Evolutionary conservation across 2,888 invertebrate species (phyloP), one percentile per base, ranked within the genome.

Genomic region (Phalera bucephala): DNA sequence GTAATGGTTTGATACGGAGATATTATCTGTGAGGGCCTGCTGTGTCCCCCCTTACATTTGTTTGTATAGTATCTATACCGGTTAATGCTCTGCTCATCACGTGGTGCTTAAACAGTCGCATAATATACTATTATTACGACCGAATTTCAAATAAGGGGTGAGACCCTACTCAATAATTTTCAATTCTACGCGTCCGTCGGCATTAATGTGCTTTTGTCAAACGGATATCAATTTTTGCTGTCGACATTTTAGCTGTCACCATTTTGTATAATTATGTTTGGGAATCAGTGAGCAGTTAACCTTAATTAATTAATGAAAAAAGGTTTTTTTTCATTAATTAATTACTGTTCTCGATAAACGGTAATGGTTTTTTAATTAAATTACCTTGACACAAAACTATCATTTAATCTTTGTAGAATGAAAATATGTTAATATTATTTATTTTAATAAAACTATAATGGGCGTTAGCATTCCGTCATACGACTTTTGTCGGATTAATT

Each of bases 71-170:
- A 60, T 64, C 55, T 54, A 54, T 51, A 48, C 48, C 36, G 39
- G 41, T 47, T 40, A 45, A 55, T 62, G 59, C 49, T 45, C 52
- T 51, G 52, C 58, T 25, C 12, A 12, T 25, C 25, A 12, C 25
- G 12, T 58, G 54, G 64, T 65, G 69, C 69, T 71, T 65, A 65
- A 69, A 64, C 64, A 64, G 72, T 70, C 66, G 59, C 64, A 67
- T 66, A 69, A 71, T 67, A 64, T 60, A 65, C 66, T 74, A 72
- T 77, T 79, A 75, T 76, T 70, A 66, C 48, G 64, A 54, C 45
- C 52, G 41, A 59, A 53, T 64, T 60, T 56, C 47, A 47, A 64
- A 63, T 53, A 38, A 63, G 66, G 80, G 75, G 72, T 64, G 71
- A 64, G 64, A 53, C 69, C 72, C 70, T 66, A 58, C 53, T 57